Evolutionary conservation across 2,888 invertebrate species (phyloP), one percentile per base, ranked within the genome.

Genomic region (Drosophila helvetica): DNA sequence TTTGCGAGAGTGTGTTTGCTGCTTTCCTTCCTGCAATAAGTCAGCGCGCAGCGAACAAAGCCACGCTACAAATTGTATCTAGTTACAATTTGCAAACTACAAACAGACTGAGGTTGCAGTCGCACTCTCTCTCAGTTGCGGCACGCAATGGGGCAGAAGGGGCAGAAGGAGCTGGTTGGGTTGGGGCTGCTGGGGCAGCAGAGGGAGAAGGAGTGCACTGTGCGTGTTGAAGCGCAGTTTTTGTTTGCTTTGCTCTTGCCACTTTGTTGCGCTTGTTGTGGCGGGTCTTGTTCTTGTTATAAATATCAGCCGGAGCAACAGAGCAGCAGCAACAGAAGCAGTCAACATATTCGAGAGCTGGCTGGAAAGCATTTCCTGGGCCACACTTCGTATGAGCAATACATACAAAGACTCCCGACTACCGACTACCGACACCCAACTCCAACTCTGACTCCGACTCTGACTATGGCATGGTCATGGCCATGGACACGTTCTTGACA

Each of bases 41-140:
- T 88, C 88, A 85, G 79, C 76, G 80, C 64, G 59, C 68, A 74
- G 67, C 80, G 71, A 85, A 87, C 86, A 84, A 87, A 88, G 79
- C 88, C 72, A 88, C 78, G 88, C 79, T 88, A 86, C 85, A 86
- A 86, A 86, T 86, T 86, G 85, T 86, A 86, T 86, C 85, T 86
- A 88, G 85, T 86, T 86, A 86, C 85, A 86, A 86, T 86, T 86
- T 86, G 88, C 85, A 86, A 86, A 86, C 88, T 85, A 86, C 88
- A 88, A 88, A 87, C 88, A 78, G 74, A 58, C 51, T 66, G 65
- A 15, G n/a, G 38, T 7, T n/a, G 38, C 38, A n/a, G 15, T 33
- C 33, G 33, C 33, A 33, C 33, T 50, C 63, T 45, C 63, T 45
- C 50, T 10, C 51, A 18, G 27, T 12, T 5, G 18, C 18, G 10